Conservation (phyloP, 2,888 invertebrate genomes). For the Branchellion lobata region DNA sequence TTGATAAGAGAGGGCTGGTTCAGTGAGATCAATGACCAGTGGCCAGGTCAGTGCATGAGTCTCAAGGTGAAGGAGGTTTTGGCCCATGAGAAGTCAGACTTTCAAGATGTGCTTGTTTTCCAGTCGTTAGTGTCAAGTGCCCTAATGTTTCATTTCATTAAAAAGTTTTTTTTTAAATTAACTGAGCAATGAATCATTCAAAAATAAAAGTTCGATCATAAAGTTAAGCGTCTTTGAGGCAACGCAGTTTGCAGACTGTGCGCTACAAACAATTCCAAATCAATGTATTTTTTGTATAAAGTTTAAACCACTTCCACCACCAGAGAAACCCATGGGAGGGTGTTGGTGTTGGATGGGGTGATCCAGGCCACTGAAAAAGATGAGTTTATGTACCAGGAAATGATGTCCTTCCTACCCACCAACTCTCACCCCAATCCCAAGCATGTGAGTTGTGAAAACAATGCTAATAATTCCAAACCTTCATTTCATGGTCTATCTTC, state of each 20-base stretch:
- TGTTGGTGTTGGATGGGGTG: slow-evolving; percentile 87
- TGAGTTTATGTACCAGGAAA: slow-evolving; percentile 97
- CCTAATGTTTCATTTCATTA: background rate
- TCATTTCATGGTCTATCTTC: background rate
- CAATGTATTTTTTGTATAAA: no score
- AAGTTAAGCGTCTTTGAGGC: background rate
- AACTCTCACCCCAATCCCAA: slow-evolving; percentile 86
- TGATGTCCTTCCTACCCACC: slow-evolving; percentile 90
- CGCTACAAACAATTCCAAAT: background rate
- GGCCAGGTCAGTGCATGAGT: slow-evolving; percentile 59
- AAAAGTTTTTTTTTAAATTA: background rate
- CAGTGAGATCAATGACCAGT: slow-evolving; percentile 76
- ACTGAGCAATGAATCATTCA: background rate
- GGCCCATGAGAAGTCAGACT: slow-evolving; percentile 58
- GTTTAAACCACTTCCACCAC: no score
- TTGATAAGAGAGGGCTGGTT: slow-evolving; percentile 76
- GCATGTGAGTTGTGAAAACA: slow-evolving; percentile 72
- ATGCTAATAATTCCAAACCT: background rate
- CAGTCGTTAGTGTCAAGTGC: slow-evolving; percentile 55
- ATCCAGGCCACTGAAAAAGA: slow-evolving; percentile 94
- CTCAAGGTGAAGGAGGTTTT: slow-evolving; percentile 59
- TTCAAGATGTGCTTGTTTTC: slow-evolving; percentile 59
- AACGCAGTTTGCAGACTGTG: no score
- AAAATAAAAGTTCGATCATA: background rate
- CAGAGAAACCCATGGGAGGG: slow-evolving; percentile 72